A percentile compares a stretch with the other conserved stretches of the same genome.
phyloP scores from a whole-genome alignment of 1,140 invertebrate genomes.

The Leptinotarsa undecemlineata region DNA sequence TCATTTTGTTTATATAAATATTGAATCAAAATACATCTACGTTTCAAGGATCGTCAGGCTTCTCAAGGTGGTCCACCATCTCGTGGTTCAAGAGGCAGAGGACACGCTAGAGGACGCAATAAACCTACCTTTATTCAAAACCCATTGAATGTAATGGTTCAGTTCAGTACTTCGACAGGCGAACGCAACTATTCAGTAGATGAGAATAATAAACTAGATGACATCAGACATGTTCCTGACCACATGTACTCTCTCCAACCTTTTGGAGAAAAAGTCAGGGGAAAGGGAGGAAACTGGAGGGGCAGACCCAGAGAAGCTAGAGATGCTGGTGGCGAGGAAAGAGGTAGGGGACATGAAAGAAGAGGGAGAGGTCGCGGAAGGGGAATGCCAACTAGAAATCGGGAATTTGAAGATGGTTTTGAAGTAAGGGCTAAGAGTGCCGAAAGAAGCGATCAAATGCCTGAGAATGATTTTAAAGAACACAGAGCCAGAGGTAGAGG shows the following conservation, averaged over 20 bases:
- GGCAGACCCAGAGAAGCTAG: slow-evolving; percentile 10
- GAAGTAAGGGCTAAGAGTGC: not conserved
- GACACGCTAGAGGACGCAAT: slow-evolving; percentile 13
- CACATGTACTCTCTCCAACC: slow-evolving; percentile 13
- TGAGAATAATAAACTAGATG: slow-evolving; percentile 36
- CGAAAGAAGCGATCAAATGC: not conserved
- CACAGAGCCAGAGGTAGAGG: not conserved
- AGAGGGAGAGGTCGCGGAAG: slow-evolving; percentile 4
- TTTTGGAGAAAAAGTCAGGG: slow-evolving; percentile 12
- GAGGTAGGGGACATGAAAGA: slow-evolving; percentile 34
- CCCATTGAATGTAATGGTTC: slow-evolving; percentile 41
- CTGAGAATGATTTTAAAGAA: not conserved
- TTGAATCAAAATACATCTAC: too few relatives aligned
- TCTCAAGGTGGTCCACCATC: not conserved
- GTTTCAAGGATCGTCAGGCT: not conserved
- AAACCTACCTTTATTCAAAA: slow-evolving; percentile 27
- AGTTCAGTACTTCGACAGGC: slow-evolving; percentile 39
- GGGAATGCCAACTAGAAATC: not conserved
- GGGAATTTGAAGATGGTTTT: not conserved
- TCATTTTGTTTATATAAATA: not conserved
- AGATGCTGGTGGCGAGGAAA: slow-evolving; percentile 22
- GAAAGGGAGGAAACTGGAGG: slow-evolving; percentile 28
- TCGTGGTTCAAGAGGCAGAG: slow-evolving; percentile 7
- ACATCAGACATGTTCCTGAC: slow-evolving; percentile 41
- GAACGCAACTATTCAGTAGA: slow-evolving; percentile 35